phyloP scores from a whole-genome alignment of 2,797 vertebrate species.

The Astyanax mexicanus region DNA sequence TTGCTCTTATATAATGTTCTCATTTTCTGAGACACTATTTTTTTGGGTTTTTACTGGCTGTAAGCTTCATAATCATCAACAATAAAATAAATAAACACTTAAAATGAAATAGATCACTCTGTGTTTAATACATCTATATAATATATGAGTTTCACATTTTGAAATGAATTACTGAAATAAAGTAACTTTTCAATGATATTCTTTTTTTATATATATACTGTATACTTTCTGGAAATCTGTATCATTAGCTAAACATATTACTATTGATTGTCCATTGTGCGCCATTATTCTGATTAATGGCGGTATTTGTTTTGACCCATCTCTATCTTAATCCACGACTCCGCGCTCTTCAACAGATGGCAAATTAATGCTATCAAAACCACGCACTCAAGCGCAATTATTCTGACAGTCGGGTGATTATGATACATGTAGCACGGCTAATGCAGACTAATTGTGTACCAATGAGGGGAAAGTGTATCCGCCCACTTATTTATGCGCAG shows the following conservation, averaged over 20 bases:
- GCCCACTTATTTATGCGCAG: slow-evolving; percentile 20
- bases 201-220: too few species aligned
- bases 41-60: too few species aligned
- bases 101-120: too few species aligned
- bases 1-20: too few species aligned
- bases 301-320: slow-evolving; percentile 6
- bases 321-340: slow-evolving; percentile 38
- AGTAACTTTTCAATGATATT: too few species aligned
- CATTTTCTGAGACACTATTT: too few species aligned
- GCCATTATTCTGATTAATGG: slow-evolving; percentile 45
- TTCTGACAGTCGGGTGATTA: slow-evolving; percentile 55
- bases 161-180: too few species aligned
- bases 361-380: slow-evolving; percentile 54
- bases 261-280: slow-evolving; percentile 50
- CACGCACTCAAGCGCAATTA: slow-evolving; percentile 41
- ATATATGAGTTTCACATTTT: too few species aligned
- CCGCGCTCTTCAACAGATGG: slow-evolving; percentile 56
- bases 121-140: too few species aligned
- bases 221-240: not conserved
- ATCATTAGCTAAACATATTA: slow-evolving; percentile 24
- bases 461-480: slow-evolving; percentile 29
- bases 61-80: too few species aligned
- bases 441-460: slow-evolving; percentile 48
- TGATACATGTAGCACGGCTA: slow-evolving; percentile 57
- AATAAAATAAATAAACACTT: too few species aligned